Evolutionary conservation across 1,140 invertebrate genomes (phyloP).

Genomic region (Sitophilus oryzae): DNA sequence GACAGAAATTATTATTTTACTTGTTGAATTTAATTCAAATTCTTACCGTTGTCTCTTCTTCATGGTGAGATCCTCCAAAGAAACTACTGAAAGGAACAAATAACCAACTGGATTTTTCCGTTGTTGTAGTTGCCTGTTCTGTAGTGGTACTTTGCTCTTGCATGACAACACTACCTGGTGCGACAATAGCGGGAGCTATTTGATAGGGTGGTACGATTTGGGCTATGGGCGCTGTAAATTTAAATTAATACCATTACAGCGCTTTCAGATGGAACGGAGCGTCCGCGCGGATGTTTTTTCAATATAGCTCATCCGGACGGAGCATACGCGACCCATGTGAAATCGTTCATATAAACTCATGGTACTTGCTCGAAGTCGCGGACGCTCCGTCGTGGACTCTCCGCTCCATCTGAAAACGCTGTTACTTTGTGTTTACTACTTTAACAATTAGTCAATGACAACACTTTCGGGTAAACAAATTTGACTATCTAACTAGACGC

Average conservation of each 20-base stretch:
- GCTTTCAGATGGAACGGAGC: no score
- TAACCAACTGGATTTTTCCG: conserved; percentile 18
- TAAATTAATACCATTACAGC: background rate
- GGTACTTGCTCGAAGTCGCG: no score
- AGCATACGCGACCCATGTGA: no score
- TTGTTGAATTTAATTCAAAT: background rate
- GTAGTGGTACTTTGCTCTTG: background rate
- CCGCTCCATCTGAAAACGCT: no score
- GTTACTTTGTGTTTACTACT: no score
- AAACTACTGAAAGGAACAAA: conserved; percentile 19
- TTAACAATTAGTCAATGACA: no score
- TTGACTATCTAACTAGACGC: no score
- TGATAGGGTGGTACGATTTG: conserved; percentile 1
- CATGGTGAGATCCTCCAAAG: conserved; percentile 15
- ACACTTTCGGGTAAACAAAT: no score
- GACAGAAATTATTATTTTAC: background rate
- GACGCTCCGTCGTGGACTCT: no score
- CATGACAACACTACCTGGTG: background rate
- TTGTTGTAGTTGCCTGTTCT: conserved; percentile 12
- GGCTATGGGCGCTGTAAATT: conserved; percentile 3
- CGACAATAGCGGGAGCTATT: background rate
- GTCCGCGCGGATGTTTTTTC: no score
- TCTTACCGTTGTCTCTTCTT: conserved; percentile 18
- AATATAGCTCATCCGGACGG: no score
- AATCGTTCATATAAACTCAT: no score